These are phyloP conservation scores for Bombus difficillimus DNA, from an alignment of 1,140 invertebrate genomes.

Conservation along the genomic window DNA sequence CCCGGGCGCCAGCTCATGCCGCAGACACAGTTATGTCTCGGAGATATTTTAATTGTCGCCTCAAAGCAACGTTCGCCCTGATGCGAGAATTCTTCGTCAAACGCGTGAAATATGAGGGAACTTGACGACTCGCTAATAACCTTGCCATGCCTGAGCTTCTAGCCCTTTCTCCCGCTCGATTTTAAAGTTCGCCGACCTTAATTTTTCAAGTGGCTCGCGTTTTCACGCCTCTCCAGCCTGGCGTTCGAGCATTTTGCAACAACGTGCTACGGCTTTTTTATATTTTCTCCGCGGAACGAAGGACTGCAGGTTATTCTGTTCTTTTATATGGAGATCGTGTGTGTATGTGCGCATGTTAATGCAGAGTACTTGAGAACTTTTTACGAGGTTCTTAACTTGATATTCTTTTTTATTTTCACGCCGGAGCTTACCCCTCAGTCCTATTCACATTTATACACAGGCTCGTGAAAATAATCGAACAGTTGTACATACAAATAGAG, in stretches of 20 bases:
- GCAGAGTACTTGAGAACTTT: neutral
- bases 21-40: slow-evolving; percentile 64
- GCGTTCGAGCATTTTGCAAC: slow-evolving; percentile 15
- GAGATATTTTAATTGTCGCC: slow-evolving; percentile 74
- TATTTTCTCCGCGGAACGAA: neutral
- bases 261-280: neutral
- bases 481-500: no score
- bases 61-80: slow-evolving; percentile 64
- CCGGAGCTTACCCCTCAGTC: neutral
- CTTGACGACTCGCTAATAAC: slow-evolving; percentile 71
- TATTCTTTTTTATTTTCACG: neutral
- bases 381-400: neutral
- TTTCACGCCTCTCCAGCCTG: neutral
- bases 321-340: neutral
- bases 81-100: slow-evolving; percentile 70
- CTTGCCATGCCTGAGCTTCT: slow-evolving; percentile 37
- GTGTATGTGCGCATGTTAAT: neutral
- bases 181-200: slow-evolving; percentile 62
- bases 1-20: slow-evolving; percentile 52
- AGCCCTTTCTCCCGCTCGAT: slow-evolving; percentile 28
- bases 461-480: no score
- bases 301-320: neutral
- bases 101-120: slow-evolving; percentile 68
- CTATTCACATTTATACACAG: neutral
- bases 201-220: slow-evolving; percentile 19